Evolutionary conservation across 23 tunicate species (phyloP).

Genomic region (Halocynthia aurantium): DNA sequence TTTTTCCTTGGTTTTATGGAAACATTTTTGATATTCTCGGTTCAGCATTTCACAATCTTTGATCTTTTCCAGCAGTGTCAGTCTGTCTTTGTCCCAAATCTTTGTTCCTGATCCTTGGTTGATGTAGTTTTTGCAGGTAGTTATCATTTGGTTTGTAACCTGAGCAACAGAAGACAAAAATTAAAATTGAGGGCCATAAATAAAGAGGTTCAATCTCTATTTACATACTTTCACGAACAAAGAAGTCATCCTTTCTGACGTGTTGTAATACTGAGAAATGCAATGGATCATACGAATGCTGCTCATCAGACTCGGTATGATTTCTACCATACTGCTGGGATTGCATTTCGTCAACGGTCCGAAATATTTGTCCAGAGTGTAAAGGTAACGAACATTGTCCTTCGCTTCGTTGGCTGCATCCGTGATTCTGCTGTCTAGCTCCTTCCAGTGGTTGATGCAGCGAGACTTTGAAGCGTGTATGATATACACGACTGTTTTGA

Average conservation of each 20-base stretch:
- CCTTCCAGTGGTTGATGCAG: conserved; percentile 63
- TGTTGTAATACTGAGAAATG: conserved; percentile 76
- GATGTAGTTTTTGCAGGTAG: conserved; percentile 75
- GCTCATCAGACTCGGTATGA: conserved; percentile 82
- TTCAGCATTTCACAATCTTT: conserved; percentile 61
- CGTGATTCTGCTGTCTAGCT: conserved; percentile 72
- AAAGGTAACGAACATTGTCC: conserved; percentile 76
- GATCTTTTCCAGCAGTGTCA: conserved; percentile 32
- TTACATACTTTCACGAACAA: conserved; percentile 59
- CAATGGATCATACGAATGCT: conserved; percentile 86
- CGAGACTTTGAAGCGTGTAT: conserved; percentile 69
- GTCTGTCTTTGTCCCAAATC: conserved; percentile 76
- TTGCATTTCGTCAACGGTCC: conserved; percentile 82
- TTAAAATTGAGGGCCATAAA: neutral
- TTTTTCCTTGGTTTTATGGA: conserved; percentile 62
- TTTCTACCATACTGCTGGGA: conserved; percentile 72
- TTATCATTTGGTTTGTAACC: conserved; percentile 93
- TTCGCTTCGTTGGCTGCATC: conserved; percentile 88
- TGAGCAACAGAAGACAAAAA: neutral
- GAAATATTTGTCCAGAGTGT: conserved; percentile 82
- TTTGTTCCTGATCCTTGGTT: conserved; percentile 55
- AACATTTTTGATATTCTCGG: conserved; percentile 54
- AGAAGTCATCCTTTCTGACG: conserved; percentile 86
- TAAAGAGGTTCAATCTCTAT: neutral
- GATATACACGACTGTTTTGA: conserved; percentile 61